These are phyloP conservation scores for Cataglyphis rosenhaueri DNA, from an alignment of 2,888 invertebrate species.

Conservation along the genomic window DNA sequence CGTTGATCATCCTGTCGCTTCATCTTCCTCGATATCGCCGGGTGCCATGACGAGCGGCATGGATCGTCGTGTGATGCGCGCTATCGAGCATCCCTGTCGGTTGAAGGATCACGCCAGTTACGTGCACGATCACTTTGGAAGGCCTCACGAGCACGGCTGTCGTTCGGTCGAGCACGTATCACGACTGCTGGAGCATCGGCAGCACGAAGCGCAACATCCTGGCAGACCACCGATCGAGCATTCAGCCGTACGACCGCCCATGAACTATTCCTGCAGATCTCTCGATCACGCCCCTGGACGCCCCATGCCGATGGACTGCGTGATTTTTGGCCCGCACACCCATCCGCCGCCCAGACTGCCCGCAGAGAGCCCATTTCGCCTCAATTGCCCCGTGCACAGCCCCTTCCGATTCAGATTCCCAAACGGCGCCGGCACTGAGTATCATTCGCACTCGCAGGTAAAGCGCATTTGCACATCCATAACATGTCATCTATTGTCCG, in stretches of 20 bases:
- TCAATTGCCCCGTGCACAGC: slow-evolving; percentile 91
- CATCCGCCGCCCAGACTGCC: slow-evolving; percentile 86
- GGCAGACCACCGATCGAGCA: slow-evolving; percentile 77
- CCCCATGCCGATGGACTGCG: slow-evolving; percentile 86
- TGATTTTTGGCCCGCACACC: slow-evolving; percentile 86
- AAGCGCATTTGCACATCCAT: slow-evolving; percentile 44
- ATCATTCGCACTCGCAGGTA: slow-evolving; percentile 85
- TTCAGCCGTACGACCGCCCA: slow-evolving; percentile 70
- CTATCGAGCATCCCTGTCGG: slow-evolving; percentile 82
- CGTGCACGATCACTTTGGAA: slow-evolving; percentile 79
- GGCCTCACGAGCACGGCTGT: slow-evolving; percentile 81
- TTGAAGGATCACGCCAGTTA: slow-evolving; percentile 80
- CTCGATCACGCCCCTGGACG: slow-evolving; percentile 85
- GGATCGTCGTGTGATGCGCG: slow-evolving; percentile 79
- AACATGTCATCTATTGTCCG: slow-evolving; percentile 36
- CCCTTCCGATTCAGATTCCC: slow-evolving; percentile 89
- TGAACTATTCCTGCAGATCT: slow-evolving; percentile 81
- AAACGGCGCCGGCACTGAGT: slow-evolving; percentile 86
- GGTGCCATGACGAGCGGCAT: slow-evolving; percentile 67
- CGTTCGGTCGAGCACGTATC: slow-evolving; percentile 83
- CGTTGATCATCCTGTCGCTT: slow-evolving; percentile 71
- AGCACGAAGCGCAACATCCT: slow-evolving; percentile 76
- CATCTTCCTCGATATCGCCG: slow-evolving; percentile 69
- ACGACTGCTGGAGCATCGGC: slow-evolving; percentile 80
- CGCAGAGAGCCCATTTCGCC: slow-evolving; percentile 86